A percentile compares a stretch with the other conserved stretches of the same genome.
Conservation (phyloP, 2,797 vertebrate species). For the Megalops cyprinoides region DNA sequence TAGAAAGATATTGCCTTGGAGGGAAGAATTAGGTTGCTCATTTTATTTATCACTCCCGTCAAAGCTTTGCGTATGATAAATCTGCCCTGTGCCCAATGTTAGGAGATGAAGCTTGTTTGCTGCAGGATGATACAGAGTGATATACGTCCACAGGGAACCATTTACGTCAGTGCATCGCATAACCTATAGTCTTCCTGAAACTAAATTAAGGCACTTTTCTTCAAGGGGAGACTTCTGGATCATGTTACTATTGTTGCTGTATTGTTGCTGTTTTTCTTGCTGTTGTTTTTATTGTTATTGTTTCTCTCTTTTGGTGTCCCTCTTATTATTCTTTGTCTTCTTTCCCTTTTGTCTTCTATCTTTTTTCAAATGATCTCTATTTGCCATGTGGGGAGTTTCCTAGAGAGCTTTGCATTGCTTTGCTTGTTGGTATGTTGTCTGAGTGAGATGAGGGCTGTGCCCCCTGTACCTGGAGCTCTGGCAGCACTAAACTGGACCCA, state of each 20-base stretch:
- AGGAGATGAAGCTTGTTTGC: conserved; percentile 70
- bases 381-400: neutral
- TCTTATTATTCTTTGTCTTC: neutral
- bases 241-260: too few relatives aligned
- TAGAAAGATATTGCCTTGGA: conserved; percentile 70
- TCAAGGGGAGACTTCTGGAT: too few relatives aligned
- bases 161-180: conserved; percentile 29
- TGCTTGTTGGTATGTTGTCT: conserved; percentile 56
- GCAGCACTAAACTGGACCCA: too few relatives aligned
- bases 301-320: too few relatives aligned
- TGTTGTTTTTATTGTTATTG: too few relatives aligned
- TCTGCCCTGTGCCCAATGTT: conserved; percentile 53
- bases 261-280: too few relatives aligned
- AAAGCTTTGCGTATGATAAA: conserved; percentile 64
- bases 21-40: conserved; percentile 69
- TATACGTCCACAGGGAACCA: conserved; percentile 56
- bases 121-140: conserved; percentile 63
- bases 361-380: neutral
- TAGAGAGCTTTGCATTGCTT: conserved; percentile 31
- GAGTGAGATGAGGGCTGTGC: neutral
- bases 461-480: neutral
- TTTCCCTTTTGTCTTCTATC: neutral
- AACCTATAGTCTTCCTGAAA: too few relatives aligned
- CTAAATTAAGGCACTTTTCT: too few relatives aligned
- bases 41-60: conserved; percentile 72